These are phyloP conservation scores for Capricornis sumatraensis DNA, from an alignment of 2,113 vertebrate genomes.

Conservation along the genomic window DNA sequence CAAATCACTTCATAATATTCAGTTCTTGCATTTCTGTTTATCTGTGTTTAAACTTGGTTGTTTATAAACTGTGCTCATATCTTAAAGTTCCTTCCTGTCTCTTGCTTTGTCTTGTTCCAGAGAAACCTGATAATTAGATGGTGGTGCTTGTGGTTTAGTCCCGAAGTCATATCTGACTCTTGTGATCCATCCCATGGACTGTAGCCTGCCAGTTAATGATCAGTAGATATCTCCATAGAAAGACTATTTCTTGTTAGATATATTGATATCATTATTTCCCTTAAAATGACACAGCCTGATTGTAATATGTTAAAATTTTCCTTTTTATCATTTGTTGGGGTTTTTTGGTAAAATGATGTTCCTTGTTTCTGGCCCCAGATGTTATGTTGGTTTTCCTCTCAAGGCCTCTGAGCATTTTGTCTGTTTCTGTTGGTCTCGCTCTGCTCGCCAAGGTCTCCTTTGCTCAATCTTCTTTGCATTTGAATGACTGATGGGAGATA, in stretches of 20 bases:
- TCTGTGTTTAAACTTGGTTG: not conserved
- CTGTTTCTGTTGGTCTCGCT: rapidly evolving
- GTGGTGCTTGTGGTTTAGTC: not conserved
- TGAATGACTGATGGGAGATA: not conserved
- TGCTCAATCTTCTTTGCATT: not conserved
- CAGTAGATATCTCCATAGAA: not conserved
- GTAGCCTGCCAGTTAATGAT: not conserved
- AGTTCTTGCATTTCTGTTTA: not conserved
- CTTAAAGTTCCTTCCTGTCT: not conserved
- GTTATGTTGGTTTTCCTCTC: not conserved
- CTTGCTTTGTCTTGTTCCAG: not conserved
- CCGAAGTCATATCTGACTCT: not conserved
- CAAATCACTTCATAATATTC: not conserved
- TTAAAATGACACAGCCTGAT: not conserved
- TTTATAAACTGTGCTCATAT: not conserved
- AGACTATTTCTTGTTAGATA: not conserved
- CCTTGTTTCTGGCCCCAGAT: not conserved
- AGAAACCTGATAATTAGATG: not conserved
- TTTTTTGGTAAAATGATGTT: not conserved
- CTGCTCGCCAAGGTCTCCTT: rapidly evolving
- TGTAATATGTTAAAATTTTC: not conserved
- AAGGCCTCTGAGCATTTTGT: not conserved
- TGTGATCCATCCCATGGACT: not conserved
- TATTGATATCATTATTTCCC: not conserved
- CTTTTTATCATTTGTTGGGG: not conserved